phyloP scores from a whole-genome alignment of 2,888 invertebrate genomes.

The Halictus ligatus region DNA sequence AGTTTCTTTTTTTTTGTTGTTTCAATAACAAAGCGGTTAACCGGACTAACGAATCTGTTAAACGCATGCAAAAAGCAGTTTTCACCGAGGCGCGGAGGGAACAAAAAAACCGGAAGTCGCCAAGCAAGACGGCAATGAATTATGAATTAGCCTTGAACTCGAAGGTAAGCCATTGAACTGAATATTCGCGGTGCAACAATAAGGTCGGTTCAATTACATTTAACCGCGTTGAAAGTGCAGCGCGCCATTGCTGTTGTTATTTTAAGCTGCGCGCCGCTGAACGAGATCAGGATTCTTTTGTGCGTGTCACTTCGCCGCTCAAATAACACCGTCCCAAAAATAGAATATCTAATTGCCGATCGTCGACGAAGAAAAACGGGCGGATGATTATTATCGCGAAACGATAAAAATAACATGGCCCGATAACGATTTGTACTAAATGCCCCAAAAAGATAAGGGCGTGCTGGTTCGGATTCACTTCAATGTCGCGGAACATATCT shows the following conservation, averaged over 20 bases:
- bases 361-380: neutral
- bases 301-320: neutral
- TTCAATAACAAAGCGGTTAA: neutral
- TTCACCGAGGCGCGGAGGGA: neutral
- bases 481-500: neutral
- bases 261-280: slow-evolving; percentile 20
- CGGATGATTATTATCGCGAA: too few relatives aligned
- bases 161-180: slow-evolving; percentile 49
- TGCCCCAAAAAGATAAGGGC: slow-evolving; percentile 13
- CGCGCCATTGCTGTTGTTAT: slow-evolving; percentile 34
- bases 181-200: slow-evolving; percentile 41
- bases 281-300: slow-evolving; percentile 24
- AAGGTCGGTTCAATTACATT: slow-evolving; percentile 54
- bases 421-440: slow-evolving; percentile 3
- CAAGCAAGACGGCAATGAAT: slow-evolving; percentile 37
- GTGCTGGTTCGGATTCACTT: neutral
- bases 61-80: slow-evolving; percentile 13
- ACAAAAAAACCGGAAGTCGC: slow-evolving; percentile 7
- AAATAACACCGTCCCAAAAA: neutral
- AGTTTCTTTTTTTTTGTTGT: neutral
- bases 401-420: neutral
- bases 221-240: slow-evolving; percentile 52
- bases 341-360: neutral
- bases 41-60: neutral
- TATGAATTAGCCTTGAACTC: slow-evolving; percentile 61